Conservation (phyloP, 2,797 vertebrate species). For the Sebastiscus albofasciatus region DNA sequence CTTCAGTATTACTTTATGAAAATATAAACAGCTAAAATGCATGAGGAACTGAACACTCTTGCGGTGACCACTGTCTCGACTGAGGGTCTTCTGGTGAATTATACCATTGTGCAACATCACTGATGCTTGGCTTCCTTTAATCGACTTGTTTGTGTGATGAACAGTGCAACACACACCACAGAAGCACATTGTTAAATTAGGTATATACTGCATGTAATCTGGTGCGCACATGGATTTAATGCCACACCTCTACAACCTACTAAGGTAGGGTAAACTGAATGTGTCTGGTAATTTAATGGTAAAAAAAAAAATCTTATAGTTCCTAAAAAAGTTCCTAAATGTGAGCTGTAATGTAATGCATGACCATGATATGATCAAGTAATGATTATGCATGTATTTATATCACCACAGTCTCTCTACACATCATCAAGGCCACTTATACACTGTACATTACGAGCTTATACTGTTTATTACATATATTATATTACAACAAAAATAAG, state of each 20-base stretch:
- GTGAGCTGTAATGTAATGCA: not conserved
- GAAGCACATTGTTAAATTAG: not conserved
- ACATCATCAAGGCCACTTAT: not conserved
- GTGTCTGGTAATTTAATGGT: not conserved
- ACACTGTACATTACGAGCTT: not conserved
- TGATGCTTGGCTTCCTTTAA: slow-evolving; percentile 11
- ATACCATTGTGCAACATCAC: slow-evolving; percentile 42
- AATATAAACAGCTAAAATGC: not conserved
- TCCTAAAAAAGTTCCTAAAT: not conserved
- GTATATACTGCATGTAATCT: not conserved
- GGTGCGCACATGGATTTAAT: not conserved
- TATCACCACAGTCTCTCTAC: not conserved
- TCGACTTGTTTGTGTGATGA: not conserved
- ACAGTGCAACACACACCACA: not conserved
- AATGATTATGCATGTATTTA: not conserved
- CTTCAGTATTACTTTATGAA: not conserved
- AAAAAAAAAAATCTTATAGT: not conserved
- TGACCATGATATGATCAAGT: not conserved
- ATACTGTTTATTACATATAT: not conserved
- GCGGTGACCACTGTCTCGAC: slow-evolving; percentile 18
- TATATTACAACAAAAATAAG: not conserved
- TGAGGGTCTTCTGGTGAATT: slow-evolving; percentile 42
- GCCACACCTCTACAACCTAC: not conserved
- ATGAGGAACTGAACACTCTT: slow-evolving; percentile 48
- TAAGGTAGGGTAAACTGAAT: not conserved